Evolutionary conservation across 2,888 invertebrate genomes (phyloP).

Genomic region (Lasioglossum pauxillum): DNA sequence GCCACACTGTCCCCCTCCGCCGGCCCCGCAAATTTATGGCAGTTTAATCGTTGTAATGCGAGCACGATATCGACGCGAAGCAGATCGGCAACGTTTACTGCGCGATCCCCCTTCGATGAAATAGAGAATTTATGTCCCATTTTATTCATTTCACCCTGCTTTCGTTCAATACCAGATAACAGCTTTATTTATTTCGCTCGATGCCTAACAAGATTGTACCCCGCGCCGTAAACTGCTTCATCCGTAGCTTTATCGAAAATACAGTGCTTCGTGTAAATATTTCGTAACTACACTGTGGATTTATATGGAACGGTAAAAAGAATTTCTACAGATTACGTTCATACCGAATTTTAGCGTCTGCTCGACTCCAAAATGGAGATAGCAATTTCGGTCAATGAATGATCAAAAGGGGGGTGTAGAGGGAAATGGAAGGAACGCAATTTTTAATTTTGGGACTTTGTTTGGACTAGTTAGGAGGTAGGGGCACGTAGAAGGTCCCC

Average conservation of each 20-base stretch:
- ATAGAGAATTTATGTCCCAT: background rate
- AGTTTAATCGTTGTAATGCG: slow-evolving; percentile 56
- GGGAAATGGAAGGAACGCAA: too few species aligned
- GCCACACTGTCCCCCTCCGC: background rate
- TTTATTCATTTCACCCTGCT: slow-evolving; percentile 1
- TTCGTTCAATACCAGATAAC: background rate
- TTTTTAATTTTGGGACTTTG: too few species aligned
- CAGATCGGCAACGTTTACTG: slow-evolving; percentile 45
- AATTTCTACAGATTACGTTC: too few species aligned
- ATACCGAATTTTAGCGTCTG: background rate
- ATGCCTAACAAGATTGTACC: background rate
- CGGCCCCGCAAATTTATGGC: slow-evolving; percentile 34
- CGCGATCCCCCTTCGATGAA: background rate
- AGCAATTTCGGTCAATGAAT: too few species aligned
- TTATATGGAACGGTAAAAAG: too few species aligned
- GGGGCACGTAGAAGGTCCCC: too few species aligned
- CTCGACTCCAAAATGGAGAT: background rate
- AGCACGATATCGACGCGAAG: slow-evolving; percentile 53
- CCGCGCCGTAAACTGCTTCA: background rate
- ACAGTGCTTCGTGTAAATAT: background rate
- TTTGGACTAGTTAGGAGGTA: too few species aligned
- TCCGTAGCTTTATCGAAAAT: background rate
- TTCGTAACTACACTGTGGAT: background rate
- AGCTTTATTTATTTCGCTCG: background rate
- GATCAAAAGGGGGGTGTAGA: too few species aligned